phyloP scores from a whole-genome alignment of 2,888 invertebrate species.

The Thalpophila matura region DNA sequence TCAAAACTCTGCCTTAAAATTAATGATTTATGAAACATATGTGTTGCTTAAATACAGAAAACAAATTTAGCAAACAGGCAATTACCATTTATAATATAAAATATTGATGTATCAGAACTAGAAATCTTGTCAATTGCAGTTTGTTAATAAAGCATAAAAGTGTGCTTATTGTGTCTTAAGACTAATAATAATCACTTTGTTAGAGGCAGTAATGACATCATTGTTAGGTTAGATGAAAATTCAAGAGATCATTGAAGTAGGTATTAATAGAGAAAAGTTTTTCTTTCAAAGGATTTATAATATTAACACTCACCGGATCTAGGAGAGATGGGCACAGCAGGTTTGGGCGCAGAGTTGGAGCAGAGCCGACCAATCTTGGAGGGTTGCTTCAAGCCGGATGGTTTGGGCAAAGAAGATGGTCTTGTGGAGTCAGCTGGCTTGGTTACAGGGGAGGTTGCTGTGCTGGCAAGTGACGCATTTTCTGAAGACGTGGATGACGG shows the following conservation, averaged over 20 bases:
- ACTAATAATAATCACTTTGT: constrained; percentile 39
- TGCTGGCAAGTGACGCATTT: constrained; percentile 77
- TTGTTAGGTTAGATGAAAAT: constrained; percentile 5
- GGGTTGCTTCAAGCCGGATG: constrained; percentile 92
- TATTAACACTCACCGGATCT: constrained; percentile 84
- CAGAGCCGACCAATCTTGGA: constrained; percentile 93
- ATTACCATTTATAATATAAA: constrained; percentile 22
- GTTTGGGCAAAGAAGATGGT: constrained; percentile 87
- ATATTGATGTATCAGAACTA: constrained; percentile 29
- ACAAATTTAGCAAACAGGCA: constrained; percentile 50
- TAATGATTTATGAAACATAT: constrained; percentile 49
- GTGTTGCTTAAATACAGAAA: constrained; percentile 49
- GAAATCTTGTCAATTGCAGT: constrained; percentile 82
- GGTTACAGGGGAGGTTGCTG: constrained; percentile 73
- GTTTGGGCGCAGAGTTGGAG: constrained; percentile 92
- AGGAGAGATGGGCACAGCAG: constrained; percentile 92
- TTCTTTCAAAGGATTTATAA: constrained; percentile 24
- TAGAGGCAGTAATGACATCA: constrained; percentile 9
- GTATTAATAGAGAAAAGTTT: constrained; percentile 25
- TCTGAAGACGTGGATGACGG: constrained; percentile 80
- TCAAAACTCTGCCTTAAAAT: constrained; percentile 55
- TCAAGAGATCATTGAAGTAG: constrained; percentile 9
- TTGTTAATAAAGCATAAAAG: constrained; percentile 67
- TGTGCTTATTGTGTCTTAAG: constrained; percentile 36
- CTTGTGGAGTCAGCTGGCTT: constrained; percentile 76